These are phyloP conservation scores for Stenotaenia linearis DNA, from an alignment of 2,888 invertebrate species.

Conservation along the genomic window DNA sequence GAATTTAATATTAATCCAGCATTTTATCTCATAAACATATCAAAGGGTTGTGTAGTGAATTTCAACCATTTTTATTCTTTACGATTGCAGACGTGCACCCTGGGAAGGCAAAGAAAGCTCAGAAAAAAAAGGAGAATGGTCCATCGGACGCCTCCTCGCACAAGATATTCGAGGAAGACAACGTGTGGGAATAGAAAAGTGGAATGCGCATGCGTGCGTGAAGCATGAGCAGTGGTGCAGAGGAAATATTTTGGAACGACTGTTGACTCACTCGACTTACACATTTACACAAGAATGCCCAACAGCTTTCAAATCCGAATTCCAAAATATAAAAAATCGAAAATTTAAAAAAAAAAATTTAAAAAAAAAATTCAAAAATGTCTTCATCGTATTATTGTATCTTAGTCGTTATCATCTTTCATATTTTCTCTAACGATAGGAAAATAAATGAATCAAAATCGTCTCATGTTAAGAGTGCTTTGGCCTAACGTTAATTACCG, in stretches of 20 bases:
- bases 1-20: background rate
- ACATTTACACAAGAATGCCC: background rate
- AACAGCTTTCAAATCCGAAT: background rate
- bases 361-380: background rate
- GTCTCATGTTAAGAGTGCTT: background rate
- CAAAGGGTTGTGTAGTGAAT: background rate
- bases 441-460: background rate
- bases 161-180: slow-evolving; percentile 26
- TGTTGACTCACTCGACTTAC: background rate
- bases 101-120: background rate
- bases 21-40: background rate
- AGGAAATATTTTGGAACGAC: background rate
- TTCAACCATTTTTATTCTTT: background rate
- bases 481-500: slow-evolving; percentile 4
- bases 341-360: background rate
- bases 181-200: slow-evolving; percentile 17
- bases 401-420: background rate
- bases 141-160: slow-evolving; percentile 24
- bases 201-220: slow-evolving; percentile 24
- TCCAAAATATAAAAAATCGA: background rate
- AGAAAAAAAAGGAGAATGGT: background rate
- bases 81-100: background rate
- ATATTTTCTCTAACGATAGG: background rate
- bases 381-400: background rate
- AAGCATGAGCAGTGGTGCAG: slow-evolving; percentile 17